Conservation (phyloP, 2,797 vertebrate genomes). For the Melanotaenia parkinsoni region DNA sequence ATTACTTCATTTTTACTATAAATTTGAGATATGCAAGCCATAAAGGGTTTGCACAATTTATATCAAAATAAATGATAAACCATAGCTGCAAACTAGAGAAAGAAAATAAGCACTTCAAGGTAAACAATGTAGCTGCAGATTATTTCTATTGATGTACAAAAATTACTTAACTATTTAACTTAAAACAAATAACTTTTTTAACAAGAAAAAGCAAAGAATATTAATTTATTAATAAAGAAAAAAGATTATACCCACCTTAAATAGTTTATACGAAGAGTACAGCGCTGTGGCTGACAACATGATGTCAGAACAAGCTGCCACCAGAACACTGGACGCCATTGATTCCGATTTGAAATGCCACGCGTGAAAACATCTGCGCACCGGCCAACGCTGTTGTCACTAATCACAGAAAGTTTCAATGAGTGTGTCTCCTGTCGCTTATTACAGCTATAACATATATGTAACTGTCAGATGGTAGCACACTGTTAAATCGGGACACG, state of each 20-base stretch:
- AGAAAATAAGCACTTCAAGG: background rate
- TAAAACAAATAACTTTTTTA: background rate
- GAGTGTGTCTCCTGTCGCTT: background rate
- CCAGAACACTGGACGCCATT: constrained; percentile 71
- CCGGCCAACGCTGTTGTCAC: background rate
- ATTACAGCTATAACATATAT: background rate
- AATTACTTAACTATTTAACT: too few species aligned
- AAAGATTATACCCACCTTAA: constrained; percentile 73
- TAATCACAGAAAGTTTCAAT: background rate
- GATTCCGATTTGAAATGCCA: constrained; percentile 5
- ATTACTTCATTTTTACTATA: background rate
- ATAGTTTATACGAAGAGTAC: constrained; percentile 69
- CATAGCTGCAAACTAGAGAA: background rate
- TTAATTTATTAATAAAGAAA: background rate
- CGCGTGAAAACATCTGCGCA: background rate
- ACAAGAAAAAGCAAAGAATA: background rate
- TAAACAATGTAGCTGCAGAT: background rate
- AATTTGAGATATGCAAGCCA: background rate
- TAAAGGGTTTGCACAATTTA: background rate
- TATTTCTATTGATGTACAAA: too few species aligned
- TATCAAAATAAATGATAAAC: background rate
- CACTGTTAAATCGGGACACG: background rate
- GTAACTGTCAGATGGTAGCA: background rate
- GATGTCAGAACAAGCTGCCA: constrained; percentile 56
- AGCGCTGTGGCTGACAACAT: constrained; percentile 68